Conservation (phyloP, 2,113 vertebrate species). For the Plotosus lineatus region DNA sequence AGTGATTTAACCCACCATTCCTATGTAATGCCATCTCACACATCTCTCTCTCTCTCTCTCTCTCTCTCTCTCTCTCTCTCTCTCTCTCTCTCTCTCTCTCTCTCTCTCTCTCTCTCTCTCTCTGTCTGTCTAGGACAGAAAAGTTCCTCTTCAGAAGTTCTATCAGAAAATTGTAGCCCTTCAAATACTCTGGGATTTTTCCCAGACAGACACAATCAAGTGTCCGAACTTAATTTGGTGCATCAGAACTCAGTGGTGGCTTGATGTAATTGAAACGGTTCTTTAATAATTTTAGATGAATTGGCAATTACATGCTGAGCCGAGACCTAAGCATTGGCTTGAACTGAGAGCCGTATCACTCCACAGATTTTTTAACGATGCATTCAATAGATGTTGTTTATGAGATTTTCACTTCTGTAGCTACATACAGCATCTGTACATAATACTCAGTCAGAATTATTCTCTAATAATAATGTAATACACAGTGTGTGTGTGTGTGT, state of each 20-base stretch:
- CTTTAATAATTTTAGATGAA: slow-evolving; percentile 99
- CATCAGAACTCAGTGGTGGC: slow-evolving; percentile 86
- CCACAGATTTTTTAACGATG: slow-evolving; percentile 77
- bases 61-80: slow-evolving; percentile 43
- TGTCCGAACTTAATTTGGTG: slow-evolving; percentile 90
- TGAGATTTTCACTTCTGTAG: slow-evolving; percentile 10
- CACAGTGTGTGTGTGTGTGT: slow-evolving; percentile 1
- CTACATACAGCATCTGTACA: background rate
- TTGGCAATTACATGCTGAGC: slow-evolving; percentile 94
- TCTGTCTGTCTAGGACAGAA: slow-evolving; percentile 68
- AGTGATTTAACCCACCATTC: slow-evolving; percentile 99
- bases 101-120: slow-evolving; percentile 19
- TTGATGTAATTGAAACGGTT: slow-evolving; percentile 95
- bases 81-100: slow-evolving; percentile 47
- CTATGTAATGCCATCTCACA: slow-evolving; percentile 84
- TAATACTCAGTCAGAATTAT: background rate
- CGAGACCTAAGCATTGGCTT: slow-evolving; percentile 89
- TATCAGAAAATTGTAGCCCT: slow-evolving; percentile 38
- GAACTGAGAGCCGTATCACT: slow-evolving; percentile 87
- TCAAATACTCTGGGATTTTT: slow-evolving; percentile 66
- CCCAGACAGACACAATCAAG: slow-evolving; percentile 83
- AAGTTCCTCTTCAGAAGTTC: slow-evolving; percentile 86
- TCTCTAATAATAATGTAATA: background rate
- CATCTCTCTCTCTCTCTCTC: slow-evolving; percentile 39
- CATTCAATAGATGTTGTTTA: slow-evolving; percentile 12